A percentile compares a stretch with the other conserved stretches of the same genome.
These are phyloP conservation scores for Aporrectodea caliginosa DNA, from an alignment of 1,140 invertebrate genomes.

Conservation along the genomic window DNA sequence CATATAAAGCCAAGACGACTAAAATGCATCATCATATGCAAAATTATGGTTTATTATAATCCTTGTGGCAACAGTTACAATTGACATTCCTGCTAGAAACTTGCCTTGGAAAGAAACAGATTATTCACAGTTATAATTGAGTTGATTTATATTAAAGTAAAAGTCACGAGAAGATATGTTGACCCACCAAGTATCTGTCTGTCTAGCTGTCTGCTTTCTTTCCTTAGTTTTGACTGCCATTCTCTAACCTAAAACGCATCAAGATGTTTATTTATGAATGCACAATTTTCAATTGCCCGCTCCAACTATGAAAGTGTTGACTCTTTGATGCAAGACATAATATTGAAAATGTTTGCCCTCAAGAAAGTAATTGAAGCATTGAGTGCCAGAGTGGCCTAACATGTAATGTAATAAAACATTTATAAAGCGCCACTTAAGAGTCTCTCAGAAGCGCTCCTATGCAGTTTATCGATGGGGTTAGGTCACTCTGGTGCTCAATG, in stretches of 20 bases:
- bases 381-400: neutral
- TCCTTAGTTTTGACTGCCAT: slow-evolving; percentile 87
- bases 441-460: too few species aligned
- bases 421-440: neutral
- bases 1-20: neutral
- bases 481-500: too few species aligned
- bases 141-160: slow-evolving; percentile 16
- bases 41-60: slow-evolving; percentile 18
- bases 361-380: neutral
- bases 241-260: slow-evolving; percentile 74
- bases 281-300: neutral
- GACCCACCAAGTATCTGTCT: slow-evolving; percentile 81
- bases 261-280: neutral
- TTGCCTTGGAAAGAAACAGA: neutral
- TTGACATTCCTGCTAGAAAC: neutral
- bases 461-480: too few species aligned
- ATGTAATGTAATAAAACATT: neutral
- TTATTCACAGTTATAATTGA: slow-evolving; percentile 5
- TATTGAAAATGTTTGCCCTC: neutral
- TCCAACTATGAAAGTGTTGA: too few species aligned
- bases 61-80: neutral
- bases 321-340: too few species aligned
- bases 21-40: slow-evolving; percentile 8
- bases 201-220: slow-evolving; percentile 86
- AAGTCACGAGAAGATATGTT: slow-evolving; percentile 11